These are phyloP conservation scores for Perca schrenkii DNA, from an alignment of 2,113 vertebrate genomes.

Conservation along the genomic window DNA sequence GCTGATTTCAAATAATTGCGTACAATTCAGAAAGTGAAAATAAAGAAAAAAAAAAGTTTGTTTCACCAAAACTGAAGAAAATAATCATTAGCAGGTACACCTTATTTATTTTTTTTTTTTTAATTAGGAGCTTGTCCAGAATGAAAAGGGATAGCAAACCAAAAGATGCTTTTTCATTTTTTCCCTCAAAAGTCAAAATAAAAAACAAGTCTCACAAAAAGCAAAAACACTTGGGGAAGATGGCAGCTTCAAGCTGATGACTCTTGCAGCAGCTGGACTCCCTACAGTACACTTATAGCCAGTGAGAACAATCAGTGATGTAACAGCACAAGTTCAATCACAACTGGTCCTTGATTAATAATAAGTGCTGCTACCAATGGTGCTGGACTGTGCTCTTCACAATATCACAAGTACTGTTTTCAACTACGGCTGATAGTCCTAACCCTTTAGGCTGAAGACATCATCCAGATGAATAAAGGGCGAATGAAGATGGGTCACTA, in stretches of 20 bases:
- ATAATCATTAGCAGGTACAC: not conserved
- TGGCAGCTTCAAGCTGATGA: slow-evolving; percentile 48
- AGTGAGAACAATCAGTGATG: slow-evolving; percentile 40
- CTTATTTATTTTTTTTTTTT: not conserved
- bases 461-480: slow-evolving; percentile 27
- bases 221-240: slow-evolving; percentile 23
- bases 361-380: slow-evolving; percentile 47
- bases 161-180: slow-evolving; percentile 30
- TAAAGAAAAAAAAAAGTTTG: not conserved
- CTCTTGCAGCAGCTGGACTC: slow-evolving; percentile 49
- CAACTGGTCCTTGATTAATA: slow-evolving; percentile 54
- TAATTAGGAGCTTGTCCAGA: slow-evolving; percentile 27
- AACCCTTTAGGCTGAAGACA: slow-evolving; percentile 71
- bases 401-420: slow-evolving; percentile 45
- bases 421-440: slow-evolving; percentile 33
- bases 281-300: slow-evolving; percentile 30
- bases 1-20: slow-evolving; percentile 28
- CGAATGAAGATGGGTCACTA: slow-evolving; percentile 85
- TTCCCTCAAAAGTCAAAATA: slow-evolving; percentile 19
- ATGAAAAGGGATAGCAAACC: slow-evolving; percentile 22
- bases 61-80: slow-evolving; percentile 14
- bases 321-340: slow-evolving; percentile 55
- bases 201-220: slow-evolving; percentile 39
- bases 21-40: slow-evolving; percentile 35
- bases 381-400: slow-evolving; percentile 70